Base-by-base conservation (phyloP, 1,140 invertebrate genomes). In the Heliothis virescens region DNA sequence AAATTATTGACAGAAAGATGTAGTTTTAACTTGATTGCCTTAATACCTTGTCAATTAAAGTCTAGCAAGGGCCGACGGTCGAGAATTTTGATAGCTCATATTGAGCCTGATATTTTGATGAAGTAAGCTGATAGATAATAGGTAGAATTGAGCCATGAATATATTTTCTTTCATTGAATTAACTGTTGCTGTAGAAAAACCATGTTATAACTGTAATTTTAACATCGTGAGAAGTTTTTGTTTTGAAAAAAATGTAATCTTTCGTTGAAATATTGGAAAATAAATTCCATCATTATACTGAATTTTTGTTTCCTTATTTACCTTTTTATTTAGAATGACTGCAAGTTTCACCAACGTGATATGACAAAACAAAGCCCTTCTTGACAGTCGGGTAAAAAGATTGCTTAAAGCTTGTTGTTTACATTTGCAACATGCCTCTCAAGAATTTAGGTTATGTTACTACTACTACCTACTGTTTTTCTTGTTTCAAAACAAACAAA, bases 51-150 rank as follows among this genome's bases (percentile, higher is more conserved):
- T 91, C 85, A 89, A 90, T 91, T 89, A 91, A 72, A 87, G 87
- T 89, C 87, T 89, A 83, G 89, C 82, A 90, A 86, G 87, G 92
- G 87, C 90, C 88, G 87, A 53, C 41, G 89, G 91, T 87, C 87
- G 91, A 93, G 87, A 92, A 92, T 93, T 89, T 85, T 88, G 85
- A 92, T 94, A 94, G 92, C 93, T 94, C 93, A 93, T 94, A 94
- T 94, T 94, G 93, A 94, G 93, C 92, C 85, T 87, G 91, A 92
- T 94, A 91, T 93, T 92, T 89, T 89, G 89, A 89, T 87, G 89
- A 92, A 91, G 89, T 90, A 91, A 92, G 88, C 89, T 89, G 83
- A 85, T 93, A 92, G 89, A 83, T 90, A 85, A 86, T 92, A 92
- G 87, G 87, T 94, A 92, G 86, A 92, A 94, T 87, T 85, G 86